Evolutionary conservation across 2,797 vertebrate species (phyloP).

Genomic region (Clarias pachynema): DNA sequence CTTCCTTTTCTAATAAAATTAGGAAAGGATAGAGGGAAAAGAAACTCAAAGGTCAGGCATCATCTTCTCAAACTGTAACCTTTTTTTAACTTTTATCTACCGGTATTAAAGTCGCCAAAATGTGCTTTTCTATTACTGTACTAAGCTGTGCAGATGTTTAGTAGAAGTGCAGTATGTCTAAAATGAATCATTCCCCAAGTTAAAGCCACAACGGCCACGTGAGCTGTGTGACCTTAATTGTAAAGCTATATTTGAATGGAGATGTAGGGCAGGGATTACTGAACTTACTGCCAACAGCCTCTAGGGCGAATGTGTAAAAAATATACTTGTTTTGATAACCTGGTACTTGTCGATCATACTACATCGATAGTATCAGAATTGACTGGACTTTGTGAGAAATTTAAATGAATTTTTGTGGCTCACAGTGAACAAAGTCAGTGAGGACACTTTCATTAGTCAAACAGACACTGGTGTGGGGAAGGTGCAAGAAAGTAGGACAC

Average conservation of each 20-base stretch:
- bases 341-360: not conserved
- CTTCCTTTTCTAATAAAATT: not conserved
- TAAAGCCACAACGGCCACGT: constrained; percentile 56
- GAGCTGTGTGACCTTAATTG: constrained; percentile 58
- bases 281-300: constrained; percentile 41
- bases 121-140: constrained; percentile 8
- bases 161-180: constrained; percentile 28
- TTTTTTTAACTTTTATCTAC: not conserved
- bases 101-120: not conserved
- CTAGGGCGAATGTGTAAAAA: constrained; percentile 15
- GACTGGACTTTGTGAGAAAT: constrained; percentile 6
- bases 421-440: constrained; percentile 35
- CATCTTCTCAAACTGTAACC: not conserved
- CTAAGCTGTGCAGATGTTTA: constrained; percentile 28
- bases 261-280: constrained; percentile 60
- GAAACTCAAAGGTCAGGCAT: not conserved
- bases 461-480: constrained; percentile 32
- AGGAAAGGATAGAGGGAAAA: not conserved
- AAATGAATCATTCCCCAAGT: constrained; percentile 46
- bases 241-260: constrained; percentile 62
- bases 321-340: not conserved
- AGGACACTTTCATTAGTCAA: constrained; percentile 47
- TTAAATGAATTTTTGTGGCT: constrained; percentile 4
- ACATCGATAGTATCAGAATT: constrained; percentile 21
- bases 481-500: constrained; percentile 48